Evolutionary conservation across 2,797 vertebrate species (phyloP).

Genomic region (Ptychobarbus kaznakovi): DNA sequence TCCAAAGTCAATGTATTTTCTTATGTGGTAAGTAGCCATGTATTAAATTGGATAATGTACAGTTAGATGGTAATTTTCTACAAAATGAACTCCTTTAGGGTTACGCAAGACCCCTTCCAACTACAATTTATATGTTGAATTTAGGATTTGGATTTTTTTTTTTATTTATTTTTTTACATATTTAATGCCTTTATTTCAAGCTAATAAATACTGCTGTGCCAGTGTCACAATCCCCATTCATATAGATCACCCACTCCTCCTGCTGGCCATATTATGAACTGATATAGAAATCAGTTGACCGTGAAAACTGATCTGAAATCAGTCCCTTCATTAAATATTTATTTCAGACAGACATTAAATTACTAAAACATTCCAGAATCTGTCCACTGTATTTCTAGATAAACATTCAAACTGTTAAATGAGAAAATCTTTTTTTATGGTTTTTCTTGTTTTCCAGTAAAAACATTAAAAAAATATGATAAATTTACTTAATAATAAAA

Average conservation of each 20-base stretch:
- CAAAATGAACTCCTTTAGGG: not conserved
- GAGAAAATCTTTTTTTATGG: not conserved
- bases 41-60: not conserved
- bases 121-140: not conserved
- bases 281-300: not conserved
- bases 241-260: constrained; percentile 45
- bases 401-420: not conserved
- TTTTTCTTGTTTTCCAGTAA: not conserved
- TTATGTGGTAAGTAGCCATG: not conserved
- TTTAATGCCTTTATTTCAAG: not conserved
- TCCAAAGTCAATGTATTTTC: not conserved
- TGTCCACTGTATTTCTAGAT: not conserved
- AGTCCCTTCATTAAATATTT: constrained; percentile 1
- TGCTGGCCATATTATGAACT: constrained; percentile 45
- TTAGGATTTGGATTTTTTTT: not conserved
- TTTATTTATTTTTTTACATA: not conserved
- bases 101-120: not conserved
- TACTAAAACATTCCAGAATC: not conserved
- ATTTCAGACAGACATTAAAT: not conserved
- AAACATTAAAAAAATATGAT: not conserved
- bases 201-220: not conserved
- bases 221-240: too few species aligned
- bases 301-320: constrained; percentile 14
- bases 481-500: not conserved
- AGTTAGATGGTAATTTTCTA: not conserved